Conservation (phyloP, 1,140 invertebrate genomes). For the Maconellicoccus hirsutus region DNA sequence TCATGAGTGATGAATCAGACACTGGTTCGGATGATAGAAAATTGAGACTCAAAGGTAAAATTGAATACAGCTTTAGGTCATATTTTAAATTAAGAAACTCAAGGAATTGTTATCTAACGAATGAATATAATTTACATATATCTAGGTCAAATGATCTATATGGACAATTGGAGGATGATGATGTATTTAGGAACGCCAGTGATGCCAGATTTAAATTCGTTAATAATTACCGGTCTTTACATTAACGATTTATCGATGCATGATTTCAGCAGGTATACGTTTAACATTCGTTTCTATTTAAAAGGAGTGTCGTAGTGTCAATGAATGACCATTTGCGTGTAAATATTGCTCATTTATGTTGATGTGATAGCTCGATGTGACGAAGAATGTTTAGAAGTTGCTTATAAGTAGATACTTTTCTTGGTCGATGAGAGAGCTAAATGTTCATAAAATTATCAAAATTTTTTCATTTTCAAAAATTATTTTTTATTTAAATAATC, state of each 20-base stretch:
- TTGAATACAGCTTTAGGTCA: neutral
- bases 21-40: constrained; percentile 52
- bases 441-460: no score
- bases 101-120: neutral
- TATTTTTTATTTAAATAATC: neutral
- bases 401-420: no score
- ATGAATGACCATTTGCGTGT: neutral
- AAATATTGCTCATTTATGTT: no score
- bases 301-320: neutral
- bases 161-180: constrained; percentile 95
- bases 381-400: no score
- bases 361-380: no score
- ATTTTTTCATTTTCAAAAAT: neutral
- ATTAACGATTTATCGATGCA: constrained; percentile 98
- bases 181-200: constrained; percentile 92
- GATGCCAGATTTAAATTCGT: constrained; percentile 80
- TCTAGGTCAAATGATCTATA: constrained; percentile 93
- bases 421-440: no score
- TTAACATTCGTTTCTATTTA: neutral
- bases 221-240: constrained; percentile 81
- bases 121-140: constrained; percentile 8
- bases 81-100: neutral
- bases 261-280: constrained; percentile 74
- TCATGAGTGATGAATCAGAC: constrained; percentile 50
- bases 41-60: constrained; percentile 65